Base-by-base conservation (phyloP, 2,113 vertebrate species). In the Cygnus atratus region DNA sequence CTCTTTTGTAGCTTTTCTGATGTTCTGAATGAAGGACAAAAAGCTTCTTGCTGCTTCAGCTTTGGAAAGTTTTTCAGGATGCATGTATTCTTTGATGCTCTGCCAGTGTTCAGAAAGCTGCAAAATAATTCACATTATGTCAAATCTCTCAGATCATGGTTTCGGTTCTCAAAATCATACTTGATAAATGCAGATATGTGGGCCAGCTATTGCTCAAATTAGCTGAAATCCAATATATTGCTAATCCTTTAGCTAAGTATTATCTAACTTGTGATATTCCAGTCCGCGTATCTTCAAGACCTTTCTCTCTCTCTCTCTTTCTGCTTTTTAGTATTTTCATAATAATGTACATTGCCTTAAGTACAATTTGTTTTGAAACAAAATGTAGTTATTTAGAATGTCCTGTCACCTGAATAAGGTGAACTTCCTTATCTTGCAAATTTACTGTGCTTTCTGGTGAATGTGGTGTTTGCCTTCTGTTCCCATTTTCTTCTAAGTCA, bases 51-150 rank as follows among this genome's bases (percentile, higher is more conserved):
- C 98, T 26, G 99, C 98, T 65, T 97, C 95, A 31, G 98, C 95
- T 89, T 99, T 98, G 76, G 98, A 98, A 95, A 99, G 98, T 75
- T 97, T 98, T 46, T 98, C 97, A 19, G 99, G 99, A 91, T 99
- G 98, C 96, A 99, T 94, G 66, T 98, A 88, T 89, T 98, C 98
- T 90, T 97, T 96, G 76, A 97, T 87, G 25, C 84, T 93, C 92
- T 98, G 93, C 99, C 99, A 99, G 44, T 98, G 98, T 83, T 99
- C 98, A 52, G 97, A 97, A 91, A 99, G 98, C 98, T 98, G 94
- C 35, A 98, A 96, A 95, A 95, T 14, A 87, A 70, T 87, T 39
- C 55, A 84, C 20, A 26, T 79, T 52, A 72, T 77, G 63, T 82
- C 50, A 96, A 31, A 54, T 73, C 26, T 77, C 54, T 82, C 62